Conservation (phyloP, 2,888 invertebrate species). For the Pyrgus malvae region DNA sequence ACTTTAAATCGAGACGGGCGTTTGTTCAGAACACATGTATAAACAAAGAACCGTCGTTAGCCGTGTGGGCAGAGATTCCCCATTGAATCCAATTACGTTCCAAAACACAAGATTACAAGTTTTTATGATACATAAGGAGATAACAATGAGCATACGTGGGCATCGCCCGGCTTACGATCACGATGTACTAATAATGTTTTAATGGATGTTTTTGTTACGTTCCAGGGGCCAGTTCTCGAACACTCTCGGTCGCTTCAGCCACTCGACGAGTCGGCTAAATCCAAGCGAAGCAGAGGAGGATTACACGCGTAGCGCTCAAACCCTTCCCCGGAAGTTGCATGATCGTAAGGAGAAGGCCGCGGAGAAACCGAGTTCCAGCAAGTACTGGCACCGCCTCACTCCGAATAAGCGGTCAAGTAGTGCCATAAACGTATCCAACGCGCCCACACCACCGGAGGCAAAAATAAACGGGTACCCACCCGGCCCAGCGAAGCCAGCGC, state of each 20-base stretch:
- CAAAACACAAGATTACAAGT: conserved; percentile 59
- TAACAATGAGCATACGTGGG: conserved; percentile 69
- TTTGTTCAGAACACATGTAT: conserved; percentile 37
- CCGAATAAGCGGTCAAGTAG: conserved; percentile 81
- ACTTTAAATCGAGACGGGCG: conserved; percentile 5
- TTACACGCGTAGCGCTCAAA: conserved; percentile 85
- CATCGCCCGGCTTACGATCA: conserved; percentile 48
- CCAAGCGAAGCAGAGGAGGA: conserved; percentile 77
- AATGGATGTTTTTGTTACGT: conserved; percentile 51
- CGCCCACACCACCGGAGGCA: conserved; percentile 57
- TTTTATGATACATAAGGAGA: conserved; percentile 60
- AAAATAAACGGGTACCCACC: conserved; percentile 75
- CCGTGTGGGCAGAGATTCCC: conserved; percentile 65
- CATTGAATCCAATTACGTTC: conserved; percentile 70
- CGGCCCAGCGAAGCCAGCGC: conserved; percentile 89
- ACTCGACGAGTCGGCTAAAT: conserved; percentile 88
- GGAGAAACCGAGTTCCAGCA: conserved; percentile 69
- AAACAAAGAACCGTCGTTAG: conserved; percentile 67
- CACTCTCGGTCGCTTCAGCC: conserved; percentile 91
- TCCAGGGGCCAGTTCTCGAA: conserved; percentile 87
- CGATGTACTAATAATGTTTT: conserved; percentile 50
- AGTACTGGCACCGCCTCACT: conserved; percentile 75
- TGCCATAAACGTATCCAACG: conserved; percentile 84
- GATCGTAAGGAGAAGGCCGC: conserved; percentile 71
- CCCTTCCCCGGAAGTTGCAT: conserved; percentile 86